Evolutionary conservation across 2,113 vertebrate genomes (phyloP).

Genomic region (Oreamnos americanus): DNA sequence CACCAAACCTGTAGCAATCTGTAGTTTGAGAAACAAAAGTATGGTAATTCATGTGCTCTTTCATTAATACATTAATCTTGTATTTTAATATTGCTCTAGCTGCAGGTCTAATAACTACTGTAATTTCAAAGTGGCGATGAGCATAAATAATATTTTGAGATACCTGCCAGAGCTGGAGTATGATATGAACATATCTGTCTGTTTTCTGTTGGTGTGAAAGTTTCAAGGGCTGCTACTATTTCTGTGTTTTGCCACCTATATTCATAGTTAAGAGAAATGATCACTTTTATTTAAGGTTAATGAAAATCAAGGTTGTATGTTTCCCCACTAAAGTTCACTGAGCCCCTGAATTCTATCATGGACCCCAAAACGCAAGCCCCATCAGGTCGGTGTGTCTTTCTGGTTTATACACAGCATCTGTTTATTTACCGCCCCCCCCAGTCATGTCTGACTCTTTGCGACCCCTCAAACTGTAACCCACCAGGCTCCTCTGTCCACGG

Average conservation of each 20-base stretch:
- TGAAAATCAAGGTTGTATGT: neutral
- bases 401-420: neutral
- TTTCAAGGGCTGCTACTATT: neutral
- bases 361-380: no score
- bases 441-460: neutral
- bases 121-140: constrained; percentile 2
- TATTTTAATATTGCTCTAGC: neutral
- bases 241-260: neutral
- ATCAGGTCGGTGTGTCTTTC: rapidly evolving
- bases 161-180: neutral
- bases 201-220: neutral
- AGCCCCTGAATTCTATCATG: neutral
- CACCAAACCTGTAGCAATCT: neutral
- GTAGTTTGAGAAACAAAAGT: neutral
- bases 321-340: neutral
- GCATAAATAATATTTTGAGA: constrained; percentile 8
- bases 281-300: neutral
- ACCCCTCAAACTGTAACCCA: neutral
- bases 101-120: neutral
- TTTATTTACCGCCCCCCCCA: neutral
- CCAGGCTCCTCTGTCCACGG: neutral
- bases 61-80: constrained; percentile 23
- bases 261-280: neutral
- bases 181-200: neutral
- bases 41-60: neutral